These are phyloP conservation scores for Myopa tessellatipennis DNA, from an alignment of 2,888 invertebrate species.

Conservation along the genomic window DNA sequence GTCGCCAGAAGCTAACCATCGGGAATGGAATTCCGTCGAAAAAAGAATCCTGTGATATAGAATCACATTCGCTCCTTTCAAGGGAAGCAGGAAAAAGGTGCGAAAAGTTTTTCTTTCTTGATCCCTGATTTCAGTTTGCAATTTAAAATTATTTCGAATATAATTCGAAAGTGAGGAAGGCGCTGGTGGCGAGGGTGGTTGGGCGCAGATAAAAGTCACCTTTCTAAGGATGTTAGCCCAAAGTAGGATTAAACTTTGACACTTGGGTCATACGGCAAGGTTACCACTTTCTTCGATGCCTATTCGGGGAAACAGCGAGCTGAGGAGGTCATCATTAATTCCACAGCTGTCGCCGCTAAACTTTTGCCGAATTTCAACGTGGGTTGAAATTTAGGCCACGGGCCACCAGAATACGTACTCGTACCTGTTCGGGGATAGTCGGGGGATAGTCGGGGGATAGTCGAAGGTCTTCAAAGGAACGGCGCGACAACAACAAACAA, in stretches of 20 bases:
- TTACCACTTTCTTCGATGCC: not conserved
- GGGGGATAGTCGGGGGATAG: not conserved
- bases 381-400: slow-evolving; percentile 16
- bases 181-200: no score
- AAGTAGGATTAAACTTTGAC: not conserved
- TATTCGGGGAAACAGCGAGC: no score
- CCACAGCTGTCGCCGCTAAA: slow-evolving; percentile 25
- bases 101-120: no score
- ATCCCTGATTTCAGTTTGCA: no score
- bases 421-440: not conserved
- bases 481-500: not conserved
- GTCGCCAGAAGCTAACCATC: not conserved
- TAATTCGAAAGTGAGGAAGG: no score
- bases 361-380: slow-evolving; percentile 23
- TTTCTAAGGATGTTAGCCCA: no score
- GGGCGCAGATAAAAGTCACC: no score
- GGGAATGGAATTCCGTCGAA: no score
- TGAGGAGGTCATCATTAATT: slow-evolving; percentile 18
- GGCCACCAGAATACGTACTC: slow-evolving; percentile 3
- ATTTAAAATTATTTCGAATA: no score
- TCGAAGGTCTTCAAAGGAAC: not conserved
- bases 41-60: no score
- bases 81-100: no score
- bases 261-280: not conserved
- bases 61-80: no score